phyloP scores from a whole-genome alignment of 2,797 vertebrate genomes.

The Toxotes lorentzi region DNA sequence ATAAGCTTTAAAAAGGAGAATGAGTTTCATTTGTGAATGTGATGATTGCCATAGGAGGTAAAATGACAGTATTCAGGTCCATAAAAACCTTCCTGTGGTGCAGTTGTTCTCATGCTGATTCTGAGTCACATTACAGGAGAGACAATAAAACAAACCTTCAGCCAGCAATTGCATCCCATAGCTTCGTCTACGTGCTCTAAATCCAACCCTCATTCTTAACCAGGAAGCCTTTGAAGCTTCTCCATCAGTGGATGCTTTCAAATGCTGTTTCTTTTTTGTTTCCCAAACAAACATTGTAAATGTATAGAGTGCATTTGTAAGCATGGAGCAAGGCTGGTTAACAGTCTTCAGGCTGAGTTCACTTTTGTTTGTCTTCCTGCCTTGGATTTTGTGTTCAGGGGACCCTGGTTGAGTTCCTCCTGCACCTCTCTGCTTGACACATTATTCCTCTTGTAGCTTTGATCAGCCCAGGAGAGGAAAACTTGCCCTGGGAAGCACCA shows the following conservation, averaged over 20 bases:
- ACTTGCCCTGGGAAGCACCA: constrained; percentile 61
- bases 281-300: constrained; percentile 42
- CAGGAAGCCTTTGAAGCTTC: constrained; percentile 53
- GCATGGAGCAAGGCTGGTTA: constrained; percentile 30
- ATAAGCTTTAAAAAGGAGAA: constrained; percentile 48
- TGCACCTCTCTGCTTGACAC: constrained; percentile 56
- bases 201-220: constrained; percentile 25
- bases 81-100: constrained; percentile 30
- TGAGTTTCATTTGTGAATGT: constrained; percentile 56
- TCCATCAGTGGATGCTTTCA: constrained; percentile 31
- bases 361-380: constrained; percentile 70
- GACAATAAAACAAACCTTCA: constrained; percentile 45
- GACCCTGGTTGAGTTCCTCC: constrained; percentile 59
- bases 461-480: constrained; percentile 74
- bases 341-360: constrained; percentile 54
- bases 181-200: constrained; percentile 27
- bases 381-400: constrained; percentile 40
- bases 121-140: constrained; percentile 23
- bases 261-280: constrained; percentile 13
- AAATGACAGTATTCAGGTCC: constrained; percentile 46
- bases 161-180: constrained; percentile 29
- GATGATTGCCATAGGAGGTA: constrained; percentile 60
- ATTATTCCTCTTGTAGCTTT: constrained; percentile 65
- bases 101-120: constrained; percentile 31
- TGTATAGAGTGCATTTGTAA: constrained; percentile 35